Conservation (phyloP, 2,888 invertebrate genomes). For the Diloba caeruleocephala region DNA sequence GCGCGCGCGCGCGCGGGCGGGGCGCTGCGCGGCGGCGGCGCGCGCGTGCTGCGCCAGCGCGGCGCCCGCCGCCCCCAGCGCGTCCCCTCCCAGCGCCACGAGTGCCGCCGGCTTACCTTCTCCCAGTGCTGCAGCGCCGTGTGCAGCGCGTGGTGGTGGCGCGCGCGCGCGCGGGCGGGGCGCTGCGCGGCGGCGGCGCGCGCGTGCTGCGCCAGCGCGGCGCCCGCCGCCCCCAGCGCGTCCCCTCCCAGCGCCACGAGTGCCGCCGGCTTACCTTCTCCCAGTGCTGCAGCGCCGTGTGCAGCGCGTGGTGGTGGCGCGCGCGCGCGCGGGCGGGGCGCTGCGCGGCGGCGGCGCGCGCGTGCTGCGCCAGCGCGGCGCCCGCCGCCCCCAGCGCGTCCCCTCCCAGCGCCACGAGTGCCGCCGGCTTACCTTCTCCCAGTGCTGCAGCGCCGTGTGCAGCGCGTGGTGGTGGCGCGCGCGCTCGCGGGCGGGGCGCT, state of each 20-base stretch:
- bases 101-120: neutral
- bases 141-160: slow-evolving; percentile 87
- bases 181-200: neutral
- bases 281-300: slow-evolving; percentile 26
- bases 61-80: slow-evolving; percentile 1
- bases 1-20: slow-evolving; percentile 72
- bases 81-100: neutral
- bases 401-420: no score
- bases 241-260: no score
- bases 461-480: slow-evolving; percentile 3
- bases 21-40: no score
- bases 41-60: no score
- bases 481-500: neutral
- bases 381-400: no score
- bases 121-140: slow-evolving; percentile 73
- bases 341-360: slow-evolving; percentile 25
- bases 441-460: slow-evolving; percentile 20
- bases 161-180: slow-evolving; percentile 61
- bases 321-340: neutral
- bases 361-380: slow-evolving; percentile 5
- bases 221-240: neutral
- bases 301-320: slow-evolving; percentile 6
- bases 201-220: neutral
- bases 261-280: slow-evolving; percentile 23
- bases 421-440: slow-evolving; percentile 20